These are phyloP conservation scores for Setophaga coronata DNA, from an alignment of 2,113 vertebrate species.

Conservation along the genomic window DNA sequence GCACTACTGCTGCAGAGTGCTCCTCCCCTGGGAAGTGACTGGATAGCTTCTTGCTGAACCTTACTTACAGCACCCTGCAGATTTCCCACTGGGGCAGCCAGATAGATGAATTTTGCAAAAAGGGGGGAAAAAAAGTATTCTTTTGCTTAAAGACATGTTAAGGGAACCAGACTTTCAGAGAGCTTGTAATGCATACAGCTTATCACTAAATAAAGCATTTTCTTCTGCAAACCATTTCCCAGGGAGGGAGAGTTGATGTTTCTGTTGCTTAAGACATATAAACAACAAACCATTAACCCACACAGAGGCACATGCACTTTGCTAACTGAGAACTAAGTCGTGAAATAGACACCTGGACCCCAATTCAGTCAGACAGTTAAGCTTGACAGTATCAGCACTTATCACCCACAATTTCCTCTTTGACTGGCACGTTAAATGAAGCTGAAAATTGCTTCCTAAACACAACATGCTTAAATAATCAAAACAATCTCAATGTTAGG, in stretches of 20 bases:
- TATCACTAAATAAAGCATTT: not conserved
- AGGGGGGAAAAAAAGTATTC: fast-evolving
- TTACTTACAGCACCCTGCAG: not conserved
- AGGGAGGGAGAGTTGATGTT: not conserved
- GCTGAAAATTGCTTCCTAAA: conserved; percentile 11
- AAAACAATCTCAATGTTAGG: not conserved
- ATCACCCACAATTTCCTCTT: not conserved
- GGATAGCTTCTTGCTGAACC: not conserved
- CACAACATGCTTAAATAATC: not conserved
- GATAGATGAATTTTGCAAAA: not conserved
- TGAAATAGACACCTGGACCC: not conserved
- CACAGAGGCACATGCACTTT: fast-evolving
- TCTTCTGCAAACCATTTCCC: not conserved
- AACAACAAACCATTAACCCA: not conserved
- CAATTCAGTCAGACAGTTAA: not conserved
- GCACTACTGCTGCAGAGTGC: not conserved
- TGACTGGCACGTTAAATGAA: not conserved
- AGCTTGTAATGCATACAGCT: not conserved
- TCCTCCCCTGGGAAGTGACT: not conserved
- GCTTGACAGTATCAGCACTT: not conserved
- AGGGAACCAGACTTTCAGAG: not conserved
- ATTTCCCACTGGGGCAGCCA: not conserved
- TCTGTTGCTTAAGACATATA: not conserved
- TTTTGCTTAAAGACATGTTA: not conserved
- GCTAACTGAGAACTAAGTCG: not conserved